A percentile compares a stretch with the other conserved stretches of the same genome.
Conservation (phyloP, 2,113 vertebrate species). For the Pseudopipra pipra region DNA sequence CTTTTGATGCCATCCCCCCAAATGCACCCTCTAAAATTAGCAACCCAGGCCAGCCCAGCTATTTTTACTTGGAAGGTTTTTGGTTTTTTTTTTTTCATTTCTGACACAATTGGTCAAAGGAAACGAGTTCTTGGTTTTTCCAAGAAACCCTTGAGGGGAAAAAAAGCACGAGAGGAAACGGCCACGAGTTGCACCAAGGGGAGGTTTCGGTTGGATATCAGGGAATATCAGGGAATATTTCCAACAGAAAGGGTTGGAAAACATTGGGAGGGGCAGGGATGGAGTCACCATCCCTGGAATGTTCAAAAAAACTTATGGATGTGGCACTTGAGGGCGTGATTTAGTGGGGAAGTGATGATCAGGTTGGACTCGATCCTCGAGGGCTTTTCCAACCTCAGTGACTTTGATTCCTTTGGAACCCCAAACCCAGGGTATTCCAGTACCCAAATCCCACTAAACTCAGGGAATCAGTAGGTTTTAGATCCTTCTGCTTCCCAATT, state of each 20-base stretch:
- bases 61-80: constrained; percentile 27
- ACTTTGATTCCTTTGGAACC: neutral
- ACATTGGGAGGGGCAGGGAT: neutral
- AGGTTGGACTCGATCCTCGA: neutral
- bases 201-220: neutral
- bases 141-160: neutral
- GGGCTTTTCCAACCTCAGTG: accelerated
- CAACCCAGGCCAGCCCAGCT: neutral
- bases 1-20: neutral
- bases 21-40: constrained; percentile 20
- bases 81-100: neutral
- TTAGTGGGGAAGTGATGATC: too few species aligned
- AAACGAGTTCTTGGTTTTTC: neutral
- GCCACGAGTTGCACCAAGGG: neutral
- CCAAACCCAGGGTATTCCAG: neutral
- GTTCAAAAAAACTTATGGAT: neutral
- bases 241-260: neutral
- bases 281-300: neutral
- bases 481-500: too few species aligned
- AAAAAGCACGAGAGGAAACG: neutral
- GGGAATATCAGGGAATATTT: neutral
- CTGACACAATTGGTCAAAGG: neutral
- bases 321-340: accelerated
- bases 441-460: neutral
- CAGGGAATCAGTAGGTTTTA: neutral